A percentile compares a stretch with the other conserved stretches of the same genome.
phyloP scores from a whole-genome alignment of 1,140 invertebrate genomes.

The Cryptotermes secundus region DNA sequence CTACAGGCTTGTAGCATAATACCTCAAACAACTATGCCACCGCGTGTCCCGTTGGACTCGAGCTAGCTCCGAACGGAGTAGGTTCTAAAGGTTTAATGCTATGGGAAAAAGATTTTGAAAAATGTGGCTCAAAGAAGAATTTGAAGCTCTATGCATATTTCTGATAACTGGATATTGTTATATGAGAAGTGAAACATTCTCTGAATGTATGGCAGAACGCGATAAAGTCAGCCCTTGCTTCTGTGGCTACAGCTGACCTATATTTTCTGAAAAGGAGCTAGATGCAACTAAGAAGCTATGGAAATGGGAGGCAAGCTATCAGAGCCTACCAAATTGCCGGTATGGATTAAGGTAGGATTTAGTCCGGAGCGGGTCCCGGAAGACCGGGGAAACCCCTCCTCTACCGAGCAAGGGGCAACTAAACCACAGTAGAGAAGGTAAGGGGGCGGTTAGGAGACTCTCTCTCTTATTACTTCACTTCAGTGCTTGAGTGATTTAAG shows the following conservation, averaged over 20 bases:
- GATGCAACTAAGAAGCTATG: not conserved
- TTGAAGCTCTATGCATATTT: not conserved
- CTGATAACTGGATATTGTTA: not conserved
- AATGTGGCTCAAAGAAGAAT: not conserved
- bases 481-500: not conserved
- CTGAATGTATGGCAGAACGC: not conserved
- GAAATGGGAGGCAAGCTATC: slow-evolving; percentile 21
- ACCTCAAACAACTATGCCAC: no score
- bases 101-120: not conserved
- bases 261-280: slow-evolving; percentile 14
- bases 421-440: slow-evolving; percentile 14
- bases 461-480: not conserved
- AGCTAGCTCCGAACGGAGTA: no score
- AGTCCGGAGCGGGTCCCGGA: slow-evolving; percentile 1
- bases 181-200: not conserved
- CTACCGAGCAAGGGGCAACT: not conserved
- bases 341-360: slow-evolving; percentile 31
- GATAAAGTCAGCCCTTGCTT: not conserved
- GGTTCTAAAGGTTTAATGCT: no score
- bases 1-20: no score
- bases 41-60: no score
- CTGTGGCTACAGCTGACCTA: slow-evolving; percentile 1
- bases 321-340: slow-evolving; percentile 29
- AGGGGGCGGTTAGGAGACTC: not conserved
- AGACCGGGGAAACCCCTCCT: not conserved